These are phyloP conservation scores for Limnephilus auricula DNA, from an alignment of 2,888 invertebrate species.

Conservation along the genomic window DNA sequence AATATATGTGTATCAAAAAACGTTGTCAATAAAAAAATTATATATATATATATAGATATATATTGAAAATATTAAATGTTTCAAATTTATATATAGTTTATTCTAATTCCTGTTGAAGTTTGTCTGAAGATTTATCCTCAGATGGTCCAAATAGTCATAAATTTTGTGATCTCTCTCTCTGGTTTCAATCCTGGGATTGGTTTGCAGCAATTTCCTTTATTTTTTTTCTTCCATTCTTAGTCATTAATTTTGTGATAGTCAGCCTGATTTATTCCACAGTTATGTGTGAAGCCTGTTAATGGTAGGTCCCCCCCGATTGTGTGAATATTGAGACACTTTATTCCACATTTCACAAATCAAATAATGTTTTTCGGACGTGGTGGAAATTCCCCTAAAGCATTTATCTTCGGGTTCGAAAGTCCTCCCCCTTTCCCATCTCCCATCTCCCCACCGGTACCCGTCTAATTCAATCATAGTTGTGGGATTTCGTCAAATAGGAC, in stretches of 20 bases:
- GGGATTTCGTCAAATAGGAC: slow-evolving; percentile 20
- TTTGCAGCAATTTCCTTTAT: no score
- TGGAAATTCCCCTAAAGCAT: slow-evolving; percentile 27
- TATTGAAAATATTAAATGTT: no score
- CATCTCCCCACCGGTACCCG: background rate
- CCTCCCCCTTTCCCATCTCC: background rate
- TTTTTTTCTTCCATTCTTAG: no score
- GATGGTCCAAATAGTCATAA: no score
- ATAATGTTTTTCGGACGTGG: slow-evolving; percentile 19
- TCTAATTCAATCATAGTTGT: slow-evolving; percentile 42
- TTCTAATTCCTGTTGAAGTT: no score
- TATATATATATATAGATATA: no score
- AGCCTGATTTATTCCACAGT: background rate
- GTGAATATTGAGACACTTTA: slow-evolving; percentile 12
- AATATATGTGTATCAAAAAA: no score
- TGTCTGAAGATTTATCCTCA: no score
- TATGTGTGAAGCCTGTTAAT: background rate
- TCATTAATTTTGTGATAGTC: background rate
- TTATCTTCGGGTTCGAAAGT: background rate
- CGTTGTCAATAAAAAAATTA: no score
- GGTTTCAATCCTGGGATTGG: no score
- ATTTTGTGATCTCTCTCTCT: no score
- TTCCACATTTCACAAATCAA: slow-evolving; percentile 30
- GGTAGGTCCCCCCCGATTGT: background rate
- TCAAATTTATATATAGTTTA: no score